phyloP scores from a whole-genome alignment of 2,797 vertebrate genomes.

The Acanthiza pusilla region DNA sequence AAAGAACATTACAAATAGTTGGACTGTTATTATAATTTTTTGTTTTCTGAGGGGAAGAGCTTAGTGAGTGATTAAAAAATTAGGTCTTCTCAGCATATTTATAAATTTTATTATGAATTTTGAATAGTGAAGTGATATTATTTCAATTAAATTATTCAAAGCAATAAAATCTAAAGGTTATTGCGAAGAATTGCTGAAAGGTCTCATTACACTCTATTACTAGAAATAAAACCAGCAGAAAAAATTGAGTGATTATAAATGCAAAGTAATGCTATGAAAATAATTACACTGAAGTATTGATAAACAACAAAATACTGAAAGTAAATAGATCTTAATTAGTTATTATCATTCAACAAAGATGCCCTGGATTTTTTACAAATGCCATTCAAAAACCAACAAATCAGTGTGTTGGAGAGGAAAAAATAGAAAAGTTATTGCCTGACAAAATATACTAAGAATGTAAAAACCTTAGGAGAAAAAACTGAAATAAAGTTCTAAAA shows the following conservation, averaged over 20 bases:
- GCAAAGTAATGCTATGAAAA: background rate
- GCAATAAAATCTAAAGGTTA: slow-evolving; percentile 4
- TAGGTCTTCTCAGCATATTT: background rate
- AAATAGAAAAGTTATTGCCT: too few relatives aligned
- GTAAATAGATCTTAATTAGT: background rate
- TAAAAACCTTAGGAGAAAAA: too few relatives aligned
- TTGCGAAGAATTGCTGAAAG: background rate
- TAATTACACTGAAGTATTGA: background rate
- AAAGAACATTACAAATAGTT: background rate
- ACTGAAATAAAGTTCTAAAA: too few relatives aligned
- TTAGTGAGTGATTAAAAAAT: background rate
- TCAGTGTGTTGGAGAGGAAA: too few relatives aligned
- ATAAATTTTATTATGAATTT: background rate
- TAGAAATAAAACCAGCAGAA: background rate
- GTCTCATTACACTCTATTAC: background rate
- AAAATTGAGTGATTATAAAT: background rate
- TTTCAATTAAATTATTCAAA: background rate
- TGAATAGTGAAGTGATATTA: background rate
- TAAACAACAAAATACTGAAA: background rate
- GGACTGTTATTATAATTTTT: background rate
- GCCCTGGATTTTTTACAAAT: background rate
- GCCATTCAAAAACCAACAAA: background rate
- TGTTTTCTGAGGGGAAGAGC: background rate
- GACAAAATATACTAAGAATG: too few relatives aligned
- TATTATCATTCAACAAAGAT: background rate